A percentile compares a stretch with the other conserved stretches of the same genome.
Evolutionary conservation across 2,113 vertebrate species (phyloP).

Genomic region (Columba livia): DNA sequence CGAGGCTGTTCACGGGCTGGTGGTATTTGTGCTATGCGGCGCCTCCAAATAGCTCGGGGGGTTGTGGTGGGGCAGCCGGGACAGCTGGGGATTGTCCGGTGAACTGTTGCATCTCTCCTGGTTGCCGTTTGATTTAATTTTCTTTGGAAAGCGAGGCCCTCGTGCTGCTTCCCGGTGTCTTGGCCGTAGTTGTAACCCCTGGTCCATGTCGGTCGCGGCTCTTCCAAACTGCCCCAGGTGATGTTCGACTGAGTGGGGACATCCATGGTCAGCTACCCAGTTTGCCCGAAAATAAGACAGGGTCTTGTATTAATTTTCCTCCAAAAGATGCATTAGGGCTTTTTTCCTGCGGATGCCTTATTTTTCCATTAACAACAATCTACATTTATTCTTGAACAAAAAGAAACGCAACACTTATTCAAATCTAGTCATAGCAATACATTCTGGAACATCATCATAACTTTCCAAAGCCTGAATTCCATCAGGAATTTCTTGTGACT

Average conservation of each 20-base stretch:
- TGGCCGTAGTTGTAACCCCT: too few relatives aligned
- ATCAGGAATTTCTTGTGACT: too few relatives aligned
- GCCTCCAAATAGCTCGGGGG: constrained; percentile 34
- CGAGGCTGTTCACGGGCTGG: constrained; percentile 40
- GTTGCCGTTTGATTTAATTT: neutral
- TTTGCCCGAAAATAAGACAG: too few relatives aligned
- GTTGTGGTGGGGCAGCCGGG: constrained; percentile 10
- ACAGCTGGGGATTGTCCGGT: constrained; percentile 53
- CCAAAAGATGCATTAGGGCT: too few relatives aligned
- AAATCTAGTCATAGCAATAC: too few relatives aligned
- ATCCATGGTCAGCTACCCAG: neutral
- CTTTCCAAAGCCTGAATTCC: too few relatives aligned
- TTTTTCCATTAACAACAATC: too few relatives aligned
- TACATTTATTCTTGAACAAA: too few relatives aligned
- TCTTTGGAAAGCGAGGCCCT: neutral
- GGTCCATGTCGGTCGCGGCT: neutral
- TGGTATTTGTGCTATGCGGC: constrained; percentile 67
- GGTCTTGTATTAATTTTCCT: too few relatives aligned
- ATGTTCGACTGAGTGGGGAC: neutral
- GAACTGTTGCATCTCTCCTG: constrained; percentile 32
- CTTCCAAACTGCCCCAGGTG: neutral
- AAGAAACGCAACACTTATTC: too few relatives aligned
- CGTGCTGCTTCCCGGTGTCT: neutral
- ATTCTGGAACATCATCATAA: too few relatives aligned
- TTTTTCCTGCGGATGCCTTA: too few relatives aligned